These are phyloP conservation scores for Pangasius mekongensis DNA, from an alignment of 2,797 vertebrate species.

Conservation along the genomic window DNA sequence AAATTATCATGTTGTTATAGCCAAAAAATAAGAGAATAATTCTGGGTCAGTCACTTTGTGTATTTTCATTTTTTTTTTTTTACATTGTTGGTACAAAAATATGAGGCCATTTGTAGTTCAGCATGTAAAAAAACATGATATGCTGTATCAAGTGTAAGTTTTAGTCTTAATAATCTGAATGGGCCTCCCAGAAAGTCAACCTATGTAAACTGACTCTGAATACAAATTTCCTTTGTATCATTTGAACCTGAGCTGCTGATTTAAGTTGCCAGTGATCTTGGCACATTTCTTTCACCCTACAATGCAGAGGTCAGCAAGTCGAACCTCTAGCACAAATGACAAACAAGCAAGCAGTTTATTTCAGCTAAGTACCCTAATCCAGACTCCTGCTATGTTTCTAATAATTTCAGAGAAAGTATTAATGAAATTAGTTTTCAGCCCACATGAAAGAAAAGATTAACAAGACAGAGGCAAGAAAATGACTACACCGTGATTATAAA, in stretches of 20 bases:
- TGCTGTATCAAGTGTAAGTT: not conserved
- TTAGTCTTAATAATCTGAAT: conserved; percentile 1
- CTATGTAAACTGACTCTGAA: not conserved
- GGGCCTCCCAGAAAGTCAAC: not conserved
- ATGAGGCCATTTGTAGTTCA: not conserved
- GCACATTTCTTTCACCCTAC: conserved; percentile 7
- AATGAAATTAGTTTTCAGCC: not conserved
- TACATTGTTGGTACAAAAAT: not conserved
- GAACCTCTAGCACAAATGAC: conserved; percentile 6
- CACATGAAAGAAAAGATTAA: not conserved
- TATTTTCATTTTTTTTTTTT: not conserved
- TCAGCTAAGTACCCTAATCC: not conserved
- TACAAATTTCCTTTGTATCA: not conserved
- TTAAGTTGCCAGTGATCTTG: conserved; percentile 11
- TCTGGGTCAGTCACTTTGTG: not conserved
- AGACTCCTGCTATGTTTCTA: conserved; percentile 13
- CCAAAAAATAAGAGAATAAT: not conserved
- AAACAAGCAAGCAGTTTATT: not conserved
- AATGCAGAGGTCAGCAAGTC: not conserved
- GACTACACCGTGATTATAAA: not conserved
- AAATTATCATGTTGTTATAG: not conserved
- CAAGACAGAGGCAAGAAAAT: not conserved
- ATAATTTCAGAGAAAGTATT: conserved; percentile 8
- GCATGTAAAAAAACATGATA: not conserved
- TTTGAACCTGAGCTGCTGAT: not conserved